Evolutionary conservation across 2,888 invertebrate genomes (phyloP).

Genomic region (Andrena haemorrhoa): DNA sequence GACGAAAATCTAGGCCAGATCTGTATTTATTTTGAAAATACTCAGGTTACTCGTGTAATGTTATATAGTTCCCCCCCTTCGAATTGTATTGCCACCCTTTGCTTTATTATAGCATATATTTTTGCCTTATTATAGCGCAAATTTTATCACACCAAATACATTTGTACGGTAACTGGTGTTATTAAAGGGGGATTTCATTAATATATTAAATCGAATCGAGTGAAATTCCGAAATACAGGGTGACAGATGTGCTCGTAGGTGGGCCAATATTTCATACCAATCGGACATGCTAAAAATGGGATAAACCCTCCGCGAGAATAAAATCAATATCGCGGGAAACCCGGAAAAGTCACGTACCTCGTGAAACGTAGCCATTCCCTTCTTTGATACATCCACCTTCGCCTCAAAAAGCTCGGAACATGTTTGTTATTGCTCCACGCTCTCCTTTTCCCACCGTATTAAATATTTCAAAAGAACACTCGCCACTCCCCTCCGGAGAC

Average conservation of each 20-base stretch:
- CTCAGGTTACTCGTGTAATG: too few relatives aligned
- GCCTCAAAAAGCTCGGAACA: background rate
- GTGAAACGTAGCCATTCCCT: background rate
- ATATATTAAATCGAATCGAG: too few relatives aligned
- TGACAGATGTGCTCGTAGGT: background rate
- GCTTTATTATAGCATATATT: background rate
- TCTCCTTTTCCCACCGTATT: slow-evolving; percentile 23
- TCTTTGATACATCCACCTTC: slow-evolving; percentile 24
- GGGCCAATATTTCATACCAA: background rate
- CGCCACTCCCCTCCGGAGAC: background rate
- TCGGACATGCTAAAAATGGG: slow-evolving; percentile 13
- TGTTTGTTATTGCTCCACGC: slow-evolving; percentile 30
- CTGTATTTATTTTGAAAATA: too few relatives aligned
- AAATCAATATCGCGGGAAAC: slow-evolving; percentile 11
- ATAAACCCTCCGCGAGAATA: background rate
- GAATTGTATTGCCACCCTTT: too few relatives aligned
- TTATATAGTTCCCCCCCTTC: too few relatives aligned
- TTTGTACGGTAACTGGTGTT: too few relatives aligned
- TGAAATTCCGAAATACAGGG: too few relatives aligned
- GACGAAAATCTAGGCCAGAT: too few relatives aligned
- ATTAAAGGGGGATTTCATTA: too few relatives aligned
- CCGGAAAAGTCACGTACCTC: slow-evolving; percentile 21
- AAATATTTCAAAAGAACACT: slow-evolving; percentile 50
- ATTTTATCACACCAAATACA: too few relatives aligned
- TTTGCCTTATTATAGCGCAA: background rate